phyloP scores from a whole-genome alignment of 2,797 vertebrate species.

The Notamacropus eugenii region DNA sequence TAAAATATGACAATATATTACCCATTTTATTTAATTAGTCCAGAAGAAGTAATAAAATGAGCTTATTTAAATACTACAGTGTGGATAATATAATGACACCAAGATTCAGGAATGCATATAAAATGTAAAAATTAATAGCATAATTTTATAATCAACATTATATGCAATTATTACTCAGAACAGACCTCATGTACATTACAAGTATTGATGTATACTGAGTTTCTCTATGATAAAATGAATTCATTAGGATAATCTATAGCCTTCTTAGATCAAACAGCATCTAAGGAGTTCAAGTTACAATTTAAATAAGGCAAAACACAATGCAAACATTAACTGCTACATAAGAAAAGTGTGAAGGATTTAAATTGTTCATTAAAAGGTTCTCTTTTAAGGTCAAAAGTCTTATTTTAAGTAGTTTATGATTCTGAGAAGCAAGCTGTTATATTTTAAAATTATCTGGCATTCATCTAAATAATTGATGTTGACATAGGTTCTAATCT shows the following conservation, averaged over 20 bases:
- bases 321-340: slow-evolving; percentile 16
- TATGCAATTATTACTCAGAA: slow-evolving; percentile 39
- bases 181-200: slow-evolving; percentile 55
- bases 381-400: slow-evolving; percentile 28
- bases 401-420: slow-evolving; percentile 25
- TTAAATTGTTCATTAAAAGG: slow-evolving; percentile 16
- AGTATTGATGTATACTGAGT: slow-evolving; percentile 17
- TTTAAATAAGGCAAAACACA: slow-evolving; percentile 46
- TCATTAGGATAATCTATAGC: slow-evolving; percentile 50
- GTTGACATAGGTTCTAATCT: slow-evolving; percentile 36
- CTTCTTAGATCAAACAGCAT: slow-evolving; percentile 39
- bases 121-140: slow-evolving; percentile 56
- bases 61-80: slow-evolving; percentile 45
- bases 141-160: slow-evolving; percentile 47
- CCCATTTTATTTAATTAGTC: slow-evolving; percentile 50
- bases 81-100: slow-evolving; percentile 38
- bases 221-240: slow-evolving; percentile 49
- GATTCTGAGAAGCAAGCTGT: slow-evolving; percentile 15
- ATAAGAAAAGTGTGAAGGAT: slow-evolving; percentile 31
- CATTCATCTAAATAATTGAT: neutral
- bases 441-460: slow-evolving; percentile 37
- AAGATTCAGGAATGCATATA: slow-evolving; percentile 47
- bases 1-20: slow-evolving; percentile 47
- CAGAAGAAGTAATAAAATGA: slow-evolving; percentile 47
- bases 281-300: slow-evolving; percentile 20